Conservation (phyloP, 2,797 vertebrate species). For the Adelosebastes latens region DNA sequence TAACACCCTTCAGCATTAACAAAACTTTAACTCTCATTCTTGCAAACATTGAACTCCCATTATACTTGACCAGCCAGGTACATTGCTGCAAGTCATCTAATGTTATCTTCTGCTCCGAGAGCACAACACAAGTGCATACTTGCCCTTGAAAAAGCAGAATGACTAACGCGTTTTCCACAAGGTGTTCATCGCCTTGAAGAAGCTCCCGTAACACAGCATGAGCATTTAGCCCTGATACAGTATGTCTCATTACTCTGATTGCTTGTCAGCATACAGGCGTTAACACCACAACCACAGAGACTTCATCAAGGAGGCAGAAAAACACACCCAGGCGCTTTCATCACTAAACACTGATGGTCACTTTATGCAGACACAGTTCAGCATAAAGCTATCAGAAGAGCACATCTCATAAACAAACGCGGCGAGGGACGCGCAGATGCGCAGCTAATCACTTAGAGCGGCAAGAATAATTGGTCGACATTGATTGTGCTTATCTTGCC, state of each 20-base stretch:
- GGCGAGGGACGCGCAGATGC: constrained; percentile 40
- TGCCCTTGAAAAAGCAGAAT: constrained; percentile 8
- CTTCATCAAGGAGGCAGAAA: constrained; percentile 38
- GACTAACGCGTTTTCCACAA: neutral
- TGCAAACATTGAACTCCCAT: constrained; percentile 1
- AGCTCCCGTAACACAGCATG: neutral
- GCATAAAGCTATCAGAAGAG: constrained; percentile 50
- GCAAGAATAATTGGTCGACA: constrained; percentile 69
- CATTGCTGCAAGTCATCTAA: neutral
- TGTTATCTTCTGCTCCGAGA: neutral
- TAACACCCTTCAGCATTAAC: constrained; percentile 15
- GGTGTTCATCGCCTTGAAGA: neutral
- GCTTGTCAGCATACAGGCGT: constrained; percentile 20
- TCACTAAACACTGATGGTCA: constrained; percentile 45
- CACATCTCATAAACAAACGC: constrained; percentile 49
- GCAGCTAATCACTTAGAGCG: constrained; percentile 66
- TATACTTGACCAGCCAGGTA: neutral
- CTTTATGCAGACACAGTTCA: constrained; percentile 46
- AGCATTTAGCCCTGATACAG: neutral
- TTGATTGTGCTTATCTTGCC: constrained; percentile 75
- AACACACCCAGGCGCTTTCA: constrained; percentile 23
- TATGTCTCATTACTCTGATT: constrained; percentile 25
- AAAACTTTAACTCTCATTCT: neutral
- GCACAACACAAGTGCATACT: neutral
- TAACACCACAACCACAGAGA: constrained; percentile 26